Base-by-base conservation (phyloP, 2,888 invertebrate genomes). In the Drosophila acutilabella region DNA sequence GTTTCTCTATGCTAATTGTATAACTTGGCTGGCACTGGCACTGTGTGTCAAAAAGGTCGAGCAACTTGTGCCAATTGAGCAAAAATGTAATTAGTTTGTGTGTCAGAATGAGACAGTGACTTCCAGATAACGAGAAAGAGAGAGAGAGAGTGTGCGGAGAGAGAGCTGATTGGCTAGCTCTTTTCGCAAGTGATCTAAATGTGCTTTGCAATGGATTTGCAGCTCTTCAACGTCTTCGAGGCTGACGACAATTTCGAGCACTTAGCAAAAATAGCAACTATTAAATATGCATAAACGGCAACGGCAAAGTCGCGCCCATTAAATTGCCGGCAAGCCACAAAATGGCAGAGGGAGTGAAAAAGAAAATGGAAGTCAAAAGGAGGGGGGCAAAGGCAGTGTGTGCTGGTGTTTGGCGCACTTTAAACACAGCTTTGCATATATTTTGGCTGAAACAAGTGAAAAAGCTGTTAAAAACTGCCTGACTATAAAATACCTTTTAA, bases 391-490 rank as follows among this genome's bases (percentile, higher is more conserved):
- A 30, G 30, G 30, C 2, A 8, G 40, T 45, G 48, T 81, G 48
- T 59, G 67, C 57, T 74, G 47, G 61, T 48, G 58, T 52, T 67
- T 67, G 77, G 50, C 76, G 61, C 75, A 81, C 71, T 81, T 80
- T 78, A 81, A 84, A 88, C 89, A 84, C 79, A 83, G 90, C 90
- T 89, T 88, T 89, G 90, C 90, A 91, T 90, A 91, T 81, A 89
- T 88, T 90, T 86, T 71, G 81, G 82, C 50, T 61, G 47, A 30
- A 62, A 68, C 70, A 56, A 53, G 54, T 8, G 30, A 30, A 30
- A 30, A 30, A 2, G 8, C 47, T 53, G 36, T 36, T 13, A 36
- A 36, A 36, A 36, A 1, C 11, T 36, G 36, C 36, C 13, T 13
- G 36, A 36, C 36, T 36, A 4, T 36, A 36, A 36, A 13, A 36